A percentile compares a stretch with the other conserved stretches of the same genome.
phyloP scores from a whole-genome alignment of 2,113 vertebrate species.

The Nesospiza acunhae region DNA sequence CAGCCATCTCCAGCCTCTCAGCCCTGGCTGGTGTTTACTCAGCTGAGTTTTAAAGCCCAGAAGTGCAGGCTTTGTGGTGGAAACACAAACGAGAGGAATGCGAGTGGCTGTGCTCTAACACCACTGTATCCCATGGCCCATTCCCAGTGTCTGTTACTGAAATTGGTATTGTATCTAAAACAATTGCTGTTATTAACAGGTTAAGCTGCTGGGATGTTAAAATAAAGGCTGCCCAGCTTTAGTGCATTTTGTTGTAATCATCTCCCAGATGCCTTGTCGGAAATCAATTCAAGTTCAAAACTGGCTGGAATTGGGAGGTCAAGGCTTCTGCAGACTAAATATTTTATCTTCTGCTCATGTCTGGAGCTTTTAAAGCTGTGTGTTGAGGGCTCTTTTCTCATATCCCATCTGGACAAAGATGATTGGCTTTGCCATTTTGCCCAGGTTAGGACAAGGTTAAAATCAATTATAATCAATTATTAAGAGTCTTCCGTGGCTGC shows the following conservation, averaged over 20 bases:
- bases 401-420: slow-evolving; percentile 82
- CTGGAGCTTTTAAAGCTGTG: slow-evolving; percentile 91
- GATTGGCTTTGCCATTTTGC: slow-evolving; percentile 83
- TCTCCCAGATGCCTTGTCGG: slow-evolving; percentile 92
- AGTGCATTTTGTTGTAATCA: slow-evolving; percentile 97
- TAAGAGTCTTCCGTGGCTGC: slow-evolving; percentile 82
- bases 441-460: slow-evolving; percentile 89
- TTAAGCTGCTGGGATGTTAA: slow-evolving; percentile 85
- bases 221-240: slow-evolving; percentile 85
- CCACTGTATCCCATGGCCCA: slow-evolving; percentile 22
- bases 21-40: background rate
- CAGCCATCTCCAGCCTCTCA: background rate
- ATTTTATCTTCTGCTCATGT: slow-evolving; percentile 92
- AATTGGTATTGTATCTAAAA: slow-evolving; percentile 79
- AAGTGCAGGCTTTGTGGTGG: background rate
- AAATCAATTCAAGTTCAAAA: slow-evolving; percentile 96
- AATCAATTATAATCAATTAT: slow-evolving; percentile 98
- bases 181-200: slow-evolving; percentile 82
- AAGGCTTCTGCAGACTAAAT: slow-evolving; percentile 92
- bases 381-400: slow-evolving; percentile 77
- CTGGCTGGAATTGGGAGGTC: slow-evolving; percentile 88
- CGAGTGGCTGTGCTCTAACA: background rate
- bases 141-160: slow-evolving; percentile 69
- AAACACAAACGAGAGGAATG: background rate
- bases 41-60: background rate